phyloP scores from a whole-genome alignment of 1,140 invertebrate species.

The Myzus persicae region DNA sequence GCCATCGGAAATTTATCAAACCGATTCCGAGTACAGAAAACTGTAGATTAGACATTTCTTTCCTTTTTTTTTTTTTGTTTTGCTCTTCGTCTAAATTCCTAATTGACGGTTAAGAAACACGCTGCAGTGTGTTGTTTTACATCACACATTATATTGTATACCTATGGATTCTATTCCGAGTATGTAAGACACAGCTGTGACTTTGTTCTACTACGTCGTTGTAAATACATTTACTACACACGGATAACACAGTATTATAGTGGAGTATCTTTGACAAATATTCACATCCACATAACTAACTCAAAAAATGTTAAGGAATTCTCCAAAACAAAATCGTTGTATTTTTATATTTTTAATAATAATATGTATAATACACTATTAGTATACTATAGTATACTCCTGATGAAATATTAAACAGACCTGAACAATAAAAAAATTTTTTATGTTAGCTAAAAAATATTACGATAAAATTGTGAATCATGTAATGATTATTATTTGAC shows the following conservation, averaged over 20 bases:
- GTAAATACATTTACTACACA: neutral
- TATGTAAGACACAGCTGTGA: neutral
- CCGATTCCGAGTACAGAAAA: neutral
- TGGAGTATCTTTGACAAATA: neutral
- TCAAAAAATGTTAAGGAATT: neutral
- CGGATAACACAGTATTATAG: neutral
- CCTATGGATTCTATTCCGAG: neutral
- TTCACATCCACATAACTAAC: neutral
- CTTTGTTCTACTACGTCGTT: neutral
- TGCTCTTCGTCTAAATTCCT: neutral
- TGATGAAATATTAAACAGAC: too few species aligned
- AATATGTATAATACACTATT: too few species aligned
- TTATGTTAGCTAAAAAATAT: too few species aligned
- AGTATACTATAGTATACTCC: too few species aligned
- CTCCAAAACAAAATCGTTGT: too few species aligned
- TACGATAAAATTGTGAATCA: too few species aligned
- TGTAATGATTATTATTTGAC: too few species aligned
- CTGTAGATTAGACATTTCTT: neutral
- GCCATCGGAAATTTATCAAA: neutral
- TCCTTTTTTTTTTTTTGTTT: neutral
- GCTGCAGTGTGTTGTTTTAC: neutral
- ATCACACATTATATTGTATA: neutral
- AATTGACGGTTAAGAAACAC: neutral
- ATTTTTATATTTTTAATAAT: too few species aligned
- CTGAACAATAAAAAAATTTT: too few species aligned